Evolutionary conservation across 2,113 vertebrate species (phyloP), one percentile per base, ranked within the genome.

Genomic region (Engraulis encrasicolus): DNA sequence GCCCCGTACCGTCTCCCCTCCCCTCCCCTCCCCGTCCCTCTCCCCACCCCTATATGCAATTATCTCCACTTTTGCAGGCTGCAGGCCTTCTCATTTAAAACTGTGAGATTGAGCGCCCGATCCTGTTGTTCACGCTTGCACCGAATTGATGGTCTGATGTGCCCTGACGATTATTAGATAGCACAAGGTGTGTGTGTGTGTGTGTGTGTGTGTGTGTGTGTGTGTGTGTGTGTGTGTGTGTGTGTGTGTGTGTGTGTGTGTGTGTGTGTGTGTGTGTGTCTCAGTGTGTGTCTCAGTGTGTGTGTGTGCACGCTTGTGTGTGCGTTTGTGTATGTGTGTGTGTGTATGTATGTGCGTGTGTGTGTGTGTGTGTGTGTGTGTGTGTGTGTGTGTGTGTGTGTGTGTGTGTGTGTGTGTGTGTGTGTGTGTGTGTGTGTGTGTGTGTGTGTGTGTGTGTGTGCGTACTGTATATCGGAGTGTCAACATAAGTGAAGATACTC

Each of bases 1-100:
- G n/a, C n/a, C n/a, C n/a, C n/a, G n/a, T n/a, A n/a, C 40, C 40
- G 34, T 77, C 82, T 80, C 14, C 49, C 27, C 37, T 52, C 81
- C 91, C 89, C 92, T 92, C 89, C 85, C 86, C 81, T 83, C 86
- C 27, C n/a, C 23, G n/a, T 23, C 23, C 58, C 12, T 11, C 58
- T n/a, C 19, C 18, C 19, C 54, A 7, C 54, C 89, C 82, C 79
- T 85, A 83, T 88, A 82, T 85, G 84, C 90, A 91, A 90, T 89
- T 87, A 89, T 89, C 81, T 82, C 85, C 82, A 84, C 88, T 82
- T 48, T 52, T 27, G 83, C 78, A 78, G 82, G 85, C 23, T 66
- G 58, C 58, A 66, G 6, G 50, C 18, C 34, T 77, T 54, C 54
- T 86, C 85, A 85, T 83, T 50, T 81, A 7, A 82, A 48, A 54